Base-by-base conservation (phyloP, 2,797 vertebrate species). In the Channallabes apus region DNA sequence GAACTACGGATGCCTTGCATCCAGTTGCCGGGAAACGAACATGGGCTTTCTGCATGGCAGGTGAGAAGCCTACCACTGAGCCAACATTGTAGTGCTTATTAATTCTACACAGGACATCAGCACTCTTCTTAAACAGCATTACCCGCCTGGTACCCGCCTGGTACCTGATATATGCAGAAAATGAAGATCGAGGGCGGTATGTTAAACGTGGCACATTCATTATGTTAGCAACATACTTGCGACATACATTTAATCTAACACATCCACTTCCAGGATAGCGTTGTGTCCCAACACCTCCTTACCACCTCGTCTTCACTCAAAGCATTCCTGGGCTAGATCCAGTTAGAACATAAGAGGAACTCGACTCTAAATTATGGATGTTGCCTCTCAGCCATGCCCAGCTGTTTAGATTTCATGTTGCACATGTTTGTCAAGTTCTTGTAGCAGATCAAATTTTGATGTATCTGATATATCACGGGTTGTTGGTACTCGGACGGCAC, bases 321-420 rank as follows among this genome's bases (percentile, higher is more conserved):
- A 22, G 22, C 12, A 24, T 38, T 78, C 59, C 77, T 41, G 58
- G 35, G 35, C 24, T n/a, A 1, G 12, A 62, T 38, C 6, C 24
- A 24, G 12, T n/a, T 38, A n/a, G 22, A 12, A 86, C 90, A 87
- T 88, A 75, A 88, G 88, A 76, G 82, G 82, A 67, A 79, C 77
- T 38, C 6, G 75, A 77, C 32, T 77, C 84, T 94, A 90, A 93
- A 94, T 94, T 91, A 94, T 93, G 87, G 86, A 94, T 92, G 88
- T 92, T 89, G 87, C 90, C 90, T 91, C 84, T 64, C n/a, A 92
- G 90, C 87, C 82, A 88, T 88, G 88, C 87, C 84, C 73, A 87
- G 87, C 78, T 90, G 88, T 90, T 93, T 91, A 88, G 91, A 88
- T 87, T 89, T 87, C 83, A 87, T 88, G 85, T 91, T 85, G 86